A percentile compares a stretch with the other conserved stretches of the same genome.
These are phyloP conservation scores for Psammodynastes pulverulentus DNA, from an alignment of 2,113 vertebrate species.

Conservation along the genomic window DNA sequence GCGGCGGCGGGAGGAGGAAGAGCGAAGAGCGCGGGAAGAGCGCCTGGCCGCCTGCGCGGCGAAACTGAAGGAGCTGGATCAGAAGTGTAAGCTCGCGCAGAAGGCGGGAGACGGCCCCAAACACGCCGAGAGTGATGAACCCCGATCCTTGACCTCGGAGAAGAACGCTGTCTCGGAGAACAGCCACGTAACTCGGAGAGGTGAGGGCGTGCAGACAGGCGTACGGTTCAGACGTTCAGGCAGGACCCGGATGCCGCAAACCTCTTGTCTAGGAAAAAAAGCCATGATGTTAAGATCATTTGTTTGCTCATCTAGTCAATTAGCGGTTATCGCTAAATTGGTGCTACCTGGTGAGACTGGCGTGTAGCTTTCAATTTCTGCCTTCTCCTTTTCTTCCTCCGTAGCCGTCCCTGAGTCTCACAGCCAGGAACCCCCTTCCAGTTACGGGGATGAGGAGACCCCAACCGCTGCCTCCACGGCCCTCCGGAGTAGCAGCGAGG, in stretches of 20 bases:
- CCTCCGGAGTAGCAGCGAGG: conserved; percentile 75
- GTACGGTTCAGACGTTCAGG: not conserved
- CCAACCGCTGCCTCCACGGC: conserved; percentile 34
- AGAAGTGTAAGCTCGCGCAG: conserved; percentile 84
- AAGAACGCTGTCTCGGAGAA: conserved; percentile 72
- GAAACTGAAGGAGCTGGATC: conserved; percentile 94
- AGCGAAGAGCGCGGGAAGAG: conserved; percentile 88
- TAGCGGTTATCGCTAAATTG: not conserved
- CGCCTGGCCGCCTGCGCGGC: conserved; percentile 91
- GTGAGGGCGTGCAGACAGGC: conserved; percentile 52
- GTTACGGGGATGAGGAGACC: conserved; percentile 74
- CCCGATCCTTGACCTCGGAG: conserved; percentile 71
- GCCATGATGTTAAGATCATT: not conserved
- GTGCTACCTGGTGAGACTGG: not conserved
- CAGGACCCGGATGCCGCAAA: not conserved
- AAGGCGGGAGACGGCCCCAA: conserved; percentile 73
- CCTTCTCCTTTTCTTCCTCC: not conserved
- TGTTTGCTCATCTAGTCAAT: not conserved
- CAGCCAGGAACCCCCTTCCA: conserved; percentile 57
- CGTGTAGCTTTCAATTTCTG: not conserved
- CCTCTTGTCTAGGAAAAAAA: not conserved
- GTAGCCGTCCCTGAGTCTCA: conserved; percentile 68
- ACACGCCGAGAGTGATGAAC: conserved; percentile 70
- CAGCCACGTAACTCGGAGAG: conserved; percentile 75
- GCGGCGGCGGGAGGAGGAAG: conserved; percentile 88